Conservation (phyloP, 2,113 vertebrate genomes). For the Elgaria multicarinata region DNA sequence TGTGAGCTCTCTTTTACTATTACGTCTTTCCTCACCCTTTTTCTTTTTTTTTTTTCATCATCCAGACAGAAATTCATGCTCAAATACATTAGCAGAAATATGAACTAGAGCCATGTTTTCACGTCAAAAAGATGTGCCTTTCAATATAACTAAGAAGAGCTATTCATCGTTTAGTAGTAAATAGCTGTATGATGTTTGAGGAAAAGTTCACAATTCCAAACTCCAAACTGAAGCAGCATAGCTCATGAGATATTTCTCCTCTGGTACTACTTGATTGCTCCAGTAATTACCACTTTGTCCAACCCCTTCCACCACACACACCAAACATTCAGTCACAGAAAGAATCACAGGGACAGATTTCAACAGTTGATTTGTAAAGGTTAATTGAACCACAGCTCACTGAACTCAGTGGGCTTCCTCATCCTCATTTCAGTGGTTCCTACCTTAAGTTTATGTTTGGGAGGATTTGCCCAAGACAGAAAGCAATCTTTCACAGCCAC, state of each 20-base stretch:
- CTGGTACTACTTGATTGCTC: neutral
- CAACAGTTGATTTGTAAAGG: neutral
- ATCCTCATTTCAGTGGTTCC: slow-evolving; percentile 33
- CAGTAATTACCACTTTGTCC: neutral
- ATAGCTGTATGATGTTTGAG: neutral
- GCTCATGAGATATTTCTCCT: neutral
- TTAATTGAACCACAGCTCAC: neutral
- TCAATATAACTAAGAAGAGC: neutral
- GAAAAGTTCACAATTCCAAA: accelerated
- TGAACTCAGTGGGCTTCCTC: slow-evolving; percentile 26
- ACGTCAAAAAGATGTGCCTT: neutral
- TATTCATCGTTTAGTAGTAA: neutral
- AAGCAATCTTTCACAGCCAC: slow-evolving; percentile 39
- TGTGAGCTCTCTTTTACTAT: neutral
- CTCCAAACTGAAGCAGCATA: neutral
- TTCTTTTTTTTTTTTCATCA: too few relatives aligned
- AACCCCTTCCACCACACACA: neutral
- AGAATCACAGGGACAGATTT: neutral
- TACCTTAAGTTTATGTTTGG: slow-evolving; percentile 31
- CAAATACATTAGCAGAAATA: neutral
- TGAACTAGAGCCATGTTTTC: neutral
- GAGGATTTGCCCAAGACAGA: slow-evolving; percentile 45
- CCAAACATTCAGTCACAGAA: slow-evolving; percentile 42
- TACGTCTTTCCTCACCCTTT: neutral
- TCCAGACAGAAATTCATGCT: neutral